Evolutionary conservation across 2,888 invertebrate species (phyloP).

Genomic region (Hedychridium roseum): DNA sequence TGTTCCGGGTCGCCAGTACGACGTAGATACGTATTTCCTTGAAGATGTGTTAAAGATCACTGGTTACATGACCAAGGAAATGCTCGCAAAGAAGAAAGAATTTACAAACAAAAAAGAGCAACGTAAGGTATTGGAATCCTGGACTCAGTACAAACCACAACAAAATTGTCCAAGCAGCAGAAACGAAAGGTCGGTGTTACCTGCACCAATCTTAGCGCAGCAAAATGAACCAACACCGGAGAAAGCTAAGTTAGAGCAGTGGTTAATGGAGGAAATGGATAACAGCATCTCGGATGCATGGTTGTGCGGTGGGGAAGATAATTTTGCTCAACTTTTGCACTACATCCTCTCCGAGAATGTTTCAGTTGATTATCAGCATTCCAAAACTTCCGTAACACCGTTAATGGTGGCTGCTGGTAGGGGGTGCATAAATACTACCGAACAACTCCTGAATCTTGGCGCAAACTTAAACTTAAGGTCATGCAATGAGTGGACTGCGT

Average conservation of each 20-base stretch:
- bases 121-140: conserved; percentile 57
- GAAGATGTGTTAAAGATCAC: conserved; percentile 79
- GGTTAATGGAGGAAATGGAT: conserved; percentile 73
- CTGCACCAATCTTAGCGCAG: conserved; percentile 54
- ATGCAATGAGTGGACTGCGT: conserved; percentile 74
- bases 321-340: conserved; percentile 79
- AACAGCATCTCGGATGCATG: conserved; percentile 72
- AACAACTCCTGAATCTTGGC: conserved; percentile 75
- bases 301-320: conserved; percentile 69
- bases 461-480: conserved; percentile 70
- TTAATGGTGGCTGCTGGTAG: conserved; percentile 82
- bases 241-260: conserved; percentile 65
- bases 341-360: conserved; percentile 82
- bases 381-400: conserved; percentile 72
- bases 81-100: conserved; percentile 60
- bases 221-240: conserved; percentile 60
- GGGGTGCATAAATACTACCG: conserved; percentile 74
- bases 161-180: conserved; percentile 17
- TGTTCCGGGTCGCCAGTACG: conserved; percentile 79
- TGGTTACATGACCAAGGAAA: conserved; percentile 67
- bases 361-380: conserved; percentile 77
- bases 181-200: conserved; percentile 38
- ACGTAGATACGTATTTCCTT: conserved; percentile 79
- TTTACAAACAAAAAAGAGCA: conserved; percentile 58
- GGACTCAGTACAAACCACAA: conserved; percentile 57